phyloP scores from a whole-genome alignment of 2,113 vertebrate species.

The Sceloporus tristichus region DNA sequence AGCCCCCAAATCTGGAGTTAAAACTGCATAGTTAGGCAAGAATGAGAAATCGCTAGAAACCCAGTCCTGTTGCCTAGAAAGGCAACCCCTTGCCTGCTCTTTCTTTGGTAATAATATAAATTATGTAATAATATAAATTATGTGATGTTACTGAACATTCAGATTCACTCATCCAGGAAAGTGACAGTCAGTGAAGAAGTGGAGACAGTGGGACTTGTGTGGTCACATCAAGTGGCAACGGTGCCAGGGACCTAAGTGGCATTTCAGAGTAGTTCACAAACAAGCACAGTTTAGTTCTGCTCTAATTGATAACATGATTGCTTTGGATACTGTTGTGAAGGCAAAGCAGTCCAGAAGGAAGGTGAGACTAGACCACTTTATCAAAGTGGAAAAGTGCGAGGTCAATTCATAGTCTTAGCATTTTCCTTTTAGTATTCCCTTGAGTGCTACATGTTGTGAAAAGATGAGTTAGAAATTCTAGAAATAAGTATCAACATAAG shows the following conservation, averaged over 20 bases:
- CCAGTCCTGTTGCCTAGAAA: neutral
- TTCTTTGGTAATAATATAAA: neutral
- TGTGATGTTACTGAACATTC: neutral
- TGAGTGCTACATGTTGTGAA: neutral
- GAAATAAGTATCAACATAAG: constrained; percentile 16
- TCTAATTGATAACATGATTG: constrained; percentile 7
- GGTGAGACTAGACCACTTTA: neutral
- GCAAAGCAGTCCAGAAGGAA: neutral
- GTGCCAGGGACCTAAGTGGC: neutral
- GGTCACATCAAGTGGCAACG: neutral
- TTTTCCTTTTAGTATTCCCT: neutral
- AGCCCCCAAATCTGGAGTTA: neutral
- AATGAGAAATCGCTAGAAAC: neutral
- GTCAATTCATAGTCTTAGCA: neutral
- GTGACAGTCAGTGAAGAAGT: neutral
- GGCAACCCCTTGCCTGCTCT: neutral
- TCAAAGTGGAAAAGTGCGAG: neutral
- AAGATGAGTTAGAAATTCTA: neutral
- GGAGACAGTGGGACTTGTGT: neutral
- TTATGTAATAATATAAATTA: neutral
- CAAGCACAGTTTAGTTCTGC: constrained; percentile 12
- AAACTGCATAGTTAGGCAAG: neutral
- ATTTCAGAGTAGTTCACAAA: neutral
- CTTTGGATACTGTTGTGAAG: neutral
- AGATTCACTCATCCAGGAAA: neutral